A percentile compares a stretch with the other conserved stretches of the same genome.
These are phyloP conservation scores for Anagyrus pseudococci DNA, from an alignment of 2,888 invertebrate genomes.

Conservation along the genomic window DNA sequence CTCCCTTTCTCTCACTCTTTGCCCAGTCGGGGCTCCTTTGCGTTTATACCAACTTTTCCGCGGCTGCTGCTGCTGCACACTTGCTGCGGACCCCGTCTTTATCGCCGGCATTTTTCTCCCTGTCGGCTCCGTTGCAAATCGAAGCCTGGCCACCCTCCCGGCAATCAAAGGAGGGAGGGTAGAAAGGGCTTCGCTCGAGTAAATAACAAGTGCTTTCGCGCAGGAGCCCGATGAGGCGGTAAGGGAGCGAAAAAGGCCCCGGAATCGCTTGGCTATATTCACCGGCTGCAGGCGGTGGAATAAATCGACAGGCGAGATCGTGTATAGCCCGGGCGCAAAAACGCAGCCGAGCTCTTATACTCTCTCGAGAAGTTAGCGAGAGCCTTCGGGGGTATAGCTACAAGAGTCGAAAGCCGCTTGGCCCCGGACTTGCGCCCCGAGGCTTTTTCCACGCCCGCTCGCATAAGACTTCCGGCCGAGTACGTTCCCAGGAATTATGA, in stretches of 20 bases:
- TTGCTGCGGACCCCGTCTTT: conserved; percentile 20
- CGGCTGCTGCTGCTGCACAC: too few species aligned
- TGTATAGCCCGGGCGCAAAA: conserved; percentile 52
- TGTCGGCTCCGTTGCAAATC: conserved; percentile 22
- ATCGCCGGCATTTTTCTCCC: conserved; percentile 33
- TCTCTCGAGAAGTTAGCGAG: too few species aligned
- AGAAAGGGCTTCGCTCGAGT: conserved; percentile 12
- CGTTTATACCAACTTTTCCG: too few species aligned
- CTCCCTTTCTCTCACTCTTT: conserved; percentile 5
- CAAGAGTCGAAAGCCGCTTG: conserved; percentile 5
- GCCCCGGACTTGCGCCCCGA: conserved; percentile 27
- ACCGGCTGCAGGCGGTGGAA: not conserved
- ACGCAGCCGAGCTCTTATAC: too few species aligned
- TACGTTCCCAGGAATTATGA: too few species aligned
- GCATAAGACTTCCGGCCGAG: too few species aligned
- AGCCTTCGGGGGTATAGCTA: too few species aligned
- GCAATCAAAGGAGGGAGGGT: conserved; percentile 25
- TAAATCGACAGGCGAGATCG: conserved; percentile 39
- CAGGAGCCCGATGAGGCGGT: conserved; percentile 19
- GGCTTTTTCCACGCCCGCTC: conserved; percentile 25
- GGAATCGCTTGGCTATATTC: conserved; percentile 4
- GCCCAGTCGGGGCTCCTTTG: too few species aligned
- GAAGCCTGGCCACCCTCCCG: not conserved
- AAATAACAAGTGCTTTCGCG: conserved; percentile 27
- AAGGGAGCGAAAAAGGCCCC: conserved; percentile 13